Base-by-base conservation (phyloP, 2,113 vertebrate genomes). In the Hemibagrus wyckioides region DNA sequence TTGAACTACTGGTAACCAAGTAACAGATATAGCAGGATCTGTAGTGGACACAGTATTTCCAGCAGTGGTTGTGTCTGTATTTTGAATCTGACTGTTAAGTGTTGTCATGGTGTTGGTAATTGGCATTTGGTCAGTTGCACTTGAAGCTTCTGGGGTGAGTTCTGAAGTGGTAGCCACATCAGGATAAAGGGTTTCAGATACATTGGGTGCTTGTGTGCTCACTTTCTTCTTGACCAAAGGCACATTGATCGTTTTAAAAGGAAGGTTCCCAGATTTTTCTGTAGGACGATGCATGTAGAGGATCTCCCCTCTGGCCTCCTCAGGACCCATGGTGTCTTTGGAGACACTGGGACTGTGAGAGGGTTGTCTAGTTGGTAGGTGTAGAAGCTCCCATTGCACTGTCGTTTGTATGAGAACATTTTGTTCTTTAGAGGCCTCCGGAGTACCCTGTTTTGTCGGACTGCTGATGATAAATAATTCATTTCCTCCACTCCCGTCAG, bases 291-390 rank as follows among this genome's bases (percentile, higher is more conserved):
- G 90, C 39, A 94, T 63, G 10, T 91, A 95, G 5, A 94, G 82
- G 81, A 94, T 92, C 88, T 94, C 94, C 23, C 94, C 95, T 63
- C 85, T 90, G 82, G 93, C 93, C 88, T 95, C 94, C 48, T 92
- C 88, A n/a, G 92, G 88, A 39, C 90, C 86, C 3, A 85, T 85
- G 19, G 14, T 44, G 15, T 65, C 90, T 11, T 86, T 36, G 39
- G 83, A 81, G 14, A 82, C 75, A 80, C 86, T 80, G 30, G 80
- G 39, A 9, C 4, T 82, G 33, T 28, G 63, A 25, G 75, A 75
- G 28, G 90, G 85, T 61, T 67, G 82, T 33, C 90, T 88, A 30
- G 92, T 93, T 75, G 92, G 90, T 87, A 92, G 94, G 3, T 92
- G 88, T 76, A 94, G 92, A 0, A 91, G 85, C 89, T 93, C 90